Conservation (phyloP, 2,113 vertebrate genomes). For the Pseudorasbora parva region DNA sequence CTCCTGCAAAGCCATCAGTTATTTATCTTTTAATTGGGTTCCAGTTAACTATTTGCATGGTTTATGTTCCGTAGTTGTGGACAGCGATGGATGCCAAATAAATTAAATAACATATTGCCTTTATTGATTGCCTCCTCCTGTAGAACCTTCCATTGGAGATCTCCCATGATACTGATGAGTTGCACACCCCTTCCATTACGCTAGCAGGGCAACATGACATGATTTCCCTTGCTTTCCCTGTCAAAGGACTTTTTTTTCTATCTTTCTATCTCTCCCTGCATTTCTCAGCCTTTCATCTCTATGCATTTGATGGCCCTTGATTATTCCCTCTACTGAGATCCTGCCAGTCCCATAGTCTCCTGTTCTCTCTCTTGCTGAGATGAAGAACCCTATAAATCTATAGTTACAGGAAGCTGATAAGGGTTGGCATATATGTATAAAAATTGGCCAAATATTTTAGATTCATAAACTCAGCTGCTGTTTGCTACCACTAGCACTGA, state of each 20-base stretch:
- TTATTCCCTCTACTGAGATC: slow-evolving; percentile 47
- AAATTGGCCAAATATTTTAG: neutral
- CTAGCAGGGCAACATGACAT: slow-evolving; percentile 33
- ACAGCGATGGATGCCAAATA: neutral
- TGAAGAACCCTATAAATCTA: slow-evolving; percentile 32
- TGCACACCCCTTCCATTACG: slow-evolving; percentile 23
- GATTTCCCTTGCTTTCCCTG: slow-evolving; percentile 24
- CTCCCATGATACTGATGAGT: slow-evolving; percentile 38
- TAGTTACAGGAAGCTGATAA: slow-evolving; percentile 8
- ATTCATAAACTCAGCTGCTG: neutral
- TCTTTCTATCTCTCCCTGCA: slow-evolving; percentile 14
- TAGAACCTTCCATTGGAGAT: slow-evolving; percentile 23
- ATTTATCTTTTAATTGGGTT: neutral
- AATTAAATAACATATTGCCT: neutral
- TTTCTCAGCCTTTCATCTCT: slow-evolving; percentile 45
- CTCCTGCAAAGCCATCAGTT: neutral
- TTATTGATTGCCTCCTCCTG: slow-evolving; percentile 20
- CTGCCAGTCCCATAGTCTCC: slow-evolving; percentile 34
- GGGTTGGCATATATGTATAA: neutral
- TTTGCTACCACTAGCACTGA: neutral
- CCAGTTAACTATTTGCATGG: neutral
- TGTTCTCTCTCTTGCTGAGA: slow-evolving; percentile 30
- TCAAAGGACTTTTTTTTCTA: neutral
- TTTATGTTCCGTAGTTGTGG: neutral
- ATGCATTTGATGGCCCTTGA: slow-evolving; percentile 53